Base-by-base conservation (phyloP, 2,797 vertebrate species). In the Hippopotamyrus pictus region DNA sequence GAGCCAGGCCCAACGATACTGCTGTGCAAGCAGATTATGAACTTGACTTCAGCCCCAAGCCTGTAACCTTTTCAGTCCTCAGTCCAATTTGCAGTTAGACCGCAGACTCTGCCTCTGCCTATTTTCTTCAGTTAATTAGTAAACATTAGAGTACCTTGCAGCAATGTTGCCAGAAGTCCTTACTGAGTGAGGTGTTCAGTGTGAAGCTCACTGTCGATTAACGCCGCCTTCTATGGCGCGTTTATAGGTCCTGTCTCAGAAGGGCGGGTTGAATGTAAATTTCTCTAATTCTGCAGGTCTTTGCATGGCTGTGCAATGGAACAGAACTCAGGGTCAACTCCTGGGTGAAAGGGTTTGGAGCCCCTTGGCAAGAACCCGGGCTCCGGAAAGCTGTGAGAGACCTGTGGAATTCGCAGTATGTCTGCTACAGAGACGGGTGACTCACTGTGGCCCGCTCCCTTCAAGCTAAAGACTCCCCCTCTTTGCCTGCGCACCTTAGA, bases 321-420 rank as follows among this genome's bases (percentile, higher is more conserved):
- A 79, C 73, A 19, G 50, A 53, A 48, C 46, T 53, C 50, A 3
- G 83, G 50, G 48, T 29, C 22, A 50, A 9, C 22, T 22, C 25
- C 46, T 29, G 83, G 51, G 44, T 51, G 46, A 25, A 41, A 79
- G 46, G 48, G 83, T 86, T 48, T 7, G 50, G n/a, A 86, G 22
- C 83, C 50, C 83, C 46, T 53, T 51, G 79, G 48, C 84, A 46
- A 51, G 69, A 44, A 41, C 14, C 6, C 1, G 5, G 37, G 17
- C 37, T n/a, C 73, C 37, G 73, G 37, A 79, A 79, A 79, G 73
- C 73, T 89, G 89, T 87, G 65, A 88, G 76, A 92, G 51, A 90
- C 90, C 86, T 92, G 90, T 90, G 91, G 91, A 92, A 91, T 93
- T 92, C 90, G 89, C 87, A 92, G 90, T 90, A 92, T 91, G 88